Base-by-base conservation (phyloP, 2,113 vertebrate genomes). In the Odobenus rosmarus region DNA sequence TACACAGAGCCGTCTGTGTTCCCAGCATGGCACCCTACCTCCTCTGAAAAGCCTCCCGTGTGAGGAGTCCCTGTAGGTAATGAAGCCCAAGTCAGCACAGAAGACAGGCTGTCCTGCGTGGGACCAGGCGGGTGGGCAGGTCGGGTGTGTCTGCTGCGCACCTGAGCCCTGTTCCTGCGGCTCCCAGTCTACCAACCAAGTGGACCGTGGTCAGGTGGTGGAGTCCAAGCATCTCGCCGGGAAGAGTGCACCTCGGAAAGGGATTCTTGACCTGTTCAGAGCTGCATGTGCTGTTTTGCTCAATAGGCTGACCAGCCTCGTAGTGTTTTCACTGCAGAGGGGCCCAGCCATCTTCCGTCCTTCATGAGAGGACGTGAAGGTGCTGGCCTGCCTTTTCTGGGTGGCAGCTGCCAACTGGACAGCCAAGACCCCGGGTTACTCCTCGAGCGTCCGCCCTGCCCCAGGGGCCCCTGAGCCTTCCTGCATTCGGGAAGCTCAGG, bases 371-470 rank as follows among this genome's bases (percentile, higher is more conserved):
- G 93, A 89, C 11, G 11, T 88, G 87, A 77, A 76, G 88, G 88
- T 95, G n/a, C 88, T 31, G 2, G 36, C 93, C 90, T 51, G 51
- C 57, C 36, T 51, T 93, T 96, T 42, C 90, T 95, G 93, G 64
- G 79, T 81, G 77, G 90, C 51, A 71, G 82, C 94, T 57, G 3
- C 97, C 91, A 39, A 24, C 90, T 84, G 7, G 19, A 80, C 74
- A 86, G 2, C 21, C 36, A 49, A 67, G 49, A 81, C 84, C 85
- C n/a, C 10, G 39, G 83, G 42, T 53, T 28, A 26, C 71, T 8
- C 80, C 39, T 90, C 77, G 0, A 88, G 59, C 69, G 46, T 4
- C 15, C 1, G 3, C 36, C 36, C 14, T 0, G 31, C 28, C n/a
- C 67, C 13, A 1, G 10, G 62, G 7, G 3, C 55, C 33, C 33